Conservation (phyloP, 2,888 invertebrate species). For the Drosophila dives region DNA sequence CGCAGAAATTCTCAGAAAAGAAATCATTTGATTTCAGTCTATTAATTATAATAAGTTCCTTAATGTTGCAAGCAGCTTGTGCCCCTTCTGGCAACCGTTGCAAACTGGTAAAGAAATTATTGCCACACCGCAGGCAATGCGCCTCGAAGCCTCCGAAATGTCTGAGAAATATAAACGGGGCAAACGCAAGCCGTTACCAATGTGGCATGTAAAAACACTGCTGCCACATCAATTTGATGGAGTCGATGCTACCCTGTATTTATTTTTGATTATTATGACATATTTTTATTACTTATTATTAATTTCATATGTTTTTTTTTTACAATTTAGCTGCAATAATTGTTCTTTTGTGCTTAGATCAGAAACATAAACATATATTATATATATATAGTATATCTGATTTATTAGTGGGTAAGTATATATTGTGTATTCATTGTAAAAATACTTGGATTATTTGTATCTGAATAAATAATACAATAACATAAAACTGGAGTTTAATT, state of each 20-base stretch:
- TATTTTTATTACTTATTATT: neutral
- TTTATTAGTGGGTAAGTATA: neutral
- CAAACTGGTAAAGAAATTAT: conserved; percentile 2
- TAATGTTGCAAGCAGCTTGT: conserved; percentile 55
- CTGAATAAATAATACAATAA: neutral
- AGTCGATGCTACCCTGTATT: neutral
- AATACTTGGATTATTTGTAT: neutral
- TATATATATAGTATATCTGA: neutral
- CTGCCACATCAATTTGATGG: neutral
- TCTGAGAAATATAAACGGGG: conserved; percentile 24
- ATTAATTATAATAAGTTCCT: conserved; percentile 66
- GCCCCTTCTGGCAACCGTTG: conserved; percentile 5
- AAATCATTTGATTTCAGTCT: conserved; percentile 2
- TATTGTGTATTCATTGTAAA: neutral
- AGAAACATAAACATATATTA: neutral
- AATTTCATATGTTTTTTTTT: neutral
- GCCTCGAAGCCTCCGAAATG: conserved; percentile 46
- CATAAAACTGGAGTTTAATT: neutral
- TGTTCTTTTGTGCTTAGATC: neutral
- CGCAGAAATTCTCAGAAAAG: neutral
- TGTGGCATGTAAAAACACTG: conserved; percentile 3
- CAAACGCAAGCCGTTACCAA: conserved; percentile 26
- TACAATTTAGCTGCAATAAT: neutral
- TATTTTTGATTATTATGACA: neutral
- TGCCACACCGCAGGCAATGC: conserved; percentile 21